Evolutionary conservation across 2,888 invertebrate genomes (phyloP), one percentile per base, ranked within the genome.

Genomic region (Leucophenga maculata): DNA sequence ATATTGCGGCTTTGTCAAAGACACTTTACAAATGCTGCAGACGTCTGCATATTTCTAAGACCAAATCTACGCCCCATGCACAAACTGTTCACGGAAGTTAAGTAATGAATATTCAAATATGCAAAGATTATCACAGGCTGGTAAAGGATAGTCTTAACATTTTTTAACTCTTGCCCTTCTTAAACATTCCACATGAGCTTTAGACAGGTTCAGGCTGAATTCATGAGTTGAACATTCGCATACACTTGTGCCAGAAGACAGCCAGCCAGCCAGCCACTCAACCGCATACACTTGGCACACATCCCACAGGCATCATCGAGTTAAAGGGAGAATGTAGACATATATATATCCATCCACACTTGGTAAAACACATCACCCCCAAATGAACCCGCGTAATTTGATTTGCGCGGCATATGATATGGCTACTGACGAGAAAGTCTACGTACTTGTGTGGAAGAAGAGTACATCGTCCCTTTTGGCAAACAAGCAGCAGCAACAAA

Each of bases 401-500:
- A 86, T 86, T 86, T 84, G 76, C 78, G 84, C 81, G 85, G 86
- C 86, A 86, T 86, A 86, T 86, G 80, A 86, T 86, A 86, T 84
- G 76, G 77, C 50, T 50, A 18, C 11, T 16, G 18, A 18, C n/a
- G n/a, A 50, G 46, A 31, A n/a, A 59, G 26, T 20, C 44, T 44
- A 18, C 62, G 39, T 16, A 72, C 13, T n/a, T 46, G 3, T n/a
- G 46, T n/a, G 1, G 6, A 46, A 13, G 50, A 50, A 16, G 14
- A 50, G 4, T 39, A 16, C 6, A 8, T 16, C 6, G 32, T 46
- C 48, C 46, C 48, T 64, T 64, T 46, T 9, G 22, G 62, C 48
- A 48, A 64, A 64, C 50, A 50, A 16, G 50, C 50, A 50, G 18
- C 13, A 50, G n/a, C 50, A 50, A 50, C 62, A 48, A 64, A 77